Evolutionary conservation across 1,140 invertebrate genomes (phyloP).

Genomic region (Ceratitis capitata): DNA sequence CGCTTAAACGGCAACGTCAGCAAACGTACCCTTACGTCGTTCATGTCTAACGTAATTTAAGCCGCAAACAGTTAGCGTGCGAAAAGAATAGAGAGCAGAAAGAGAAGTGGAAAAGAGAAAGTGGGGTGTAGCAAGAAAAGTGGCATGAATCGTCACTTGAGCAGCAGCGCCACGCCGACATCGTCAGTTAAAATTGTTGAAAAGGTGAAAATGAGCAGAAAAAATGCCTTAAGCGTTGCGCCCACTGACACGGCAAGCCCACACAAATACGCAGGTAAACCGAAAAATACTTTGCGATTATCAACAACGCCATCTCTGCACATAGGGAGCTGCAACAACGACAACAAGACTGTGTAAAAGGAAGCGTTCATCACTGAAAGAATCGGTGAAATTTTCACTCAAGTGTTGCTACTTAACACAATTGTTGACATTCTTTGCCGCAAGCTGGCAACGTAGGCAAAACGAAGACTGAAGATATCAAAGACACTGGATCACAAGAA

Average conservation of each 20-base stretch:
- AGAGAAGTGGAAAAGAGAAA: neutral
- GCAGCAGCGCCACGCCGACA: too few species aligned
- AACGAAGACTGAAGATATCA: neutral
- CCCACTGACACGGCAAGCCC: neutral
- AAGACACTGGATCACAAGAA: neutral
- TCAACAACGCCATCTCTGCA: neutral
- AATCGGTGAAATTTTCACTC: conserved; percentile 32
- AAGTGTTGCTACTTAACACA: conserved; percentile 30
- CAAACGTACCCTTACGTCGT: neutral
- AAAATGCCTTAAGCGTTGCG: conserved; percentile 11
- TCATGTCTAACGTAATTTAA: conserved; percentile 32
- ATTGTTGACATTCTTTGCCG: conserved; percentile 31
- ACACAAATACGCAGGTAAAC: neutral
- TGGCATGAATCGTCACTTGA: neutral
- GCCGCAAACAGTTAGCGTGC: neutral
- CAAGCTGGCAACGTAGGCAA: neutral
- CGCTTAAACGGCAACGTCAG: conserved; percentile 4
- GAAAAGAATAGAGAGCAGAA: neutral
- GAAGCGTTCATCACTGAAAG: neutral
- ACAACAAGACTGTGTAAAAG: neutral
- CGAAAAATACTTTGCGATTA: neutral
- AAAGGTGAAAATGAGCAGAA: conserved; percentile 36
- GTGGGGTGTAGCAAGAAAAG: neutral
- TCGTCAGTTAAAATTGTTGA: conserved; percentile 25
- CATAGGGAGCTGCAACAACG: neutral